phyloP scores from a whole-genome alignment of 2,888 invertebrate genomes.

The Ypsolopha scabrella region DNA sequence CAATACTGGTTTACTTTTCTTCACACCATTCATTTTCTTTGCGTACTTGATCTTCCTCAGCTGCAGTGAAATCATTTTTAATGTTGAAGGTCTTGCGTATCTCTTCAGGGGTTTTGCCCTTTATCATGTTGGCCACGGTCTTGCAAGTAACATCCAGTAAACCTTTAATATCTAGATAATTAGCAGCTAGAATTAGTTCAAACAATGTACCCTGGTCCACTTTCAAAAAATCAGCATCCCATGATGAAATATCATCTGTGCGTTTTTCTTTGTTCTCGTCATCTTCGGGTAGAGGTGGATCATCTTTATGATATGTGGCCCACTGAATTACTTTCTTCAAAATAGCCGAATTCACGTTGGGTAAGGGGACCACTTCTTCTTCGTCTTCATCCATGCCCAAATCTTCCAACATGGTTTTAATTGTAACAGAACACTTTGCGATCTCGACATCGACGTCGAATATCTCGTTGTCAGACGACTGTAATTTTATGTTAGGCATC shows the following conservation, averaged over 20 bases:
- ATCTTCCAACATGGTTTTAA: constrained; percentile 98
- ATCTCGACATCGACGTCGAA: constrained; percentile 98
- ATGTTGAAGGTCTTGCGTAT: constrained; percentile 97
- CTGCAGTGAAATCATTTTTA: constrained; percentile 95
- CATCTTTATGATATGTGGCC: constrained; percentile 95
- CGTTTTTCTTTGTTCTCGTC: constrained; percentile 98
- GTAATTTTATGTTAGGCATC: constrained; percentile 96
- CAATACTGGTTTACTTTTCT: constrained; percentile 72
- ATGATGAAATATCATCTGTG: constrained; percentile 98
- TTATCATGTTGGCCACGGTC: constrained; percentile 98
- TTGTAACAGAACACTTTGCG: constrained; percentile 97
- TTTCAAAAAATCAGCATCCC: constrained; percentile 99
- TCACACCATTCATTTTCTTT: constrained; percentile 97
- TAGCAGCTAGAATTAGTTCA: constrained; percentile 96
- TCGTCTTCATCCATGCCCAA: constrained; percentile 92
- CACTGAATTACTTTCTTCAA: constrained; percentile 94
- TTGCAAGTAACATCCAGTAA: constrained; percentile 98
- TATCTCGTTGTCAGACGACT: constrained; percentile 95
- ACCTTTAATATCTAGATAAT: constrained; percentile 96
- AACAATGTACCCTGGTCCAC: constrained; percentile 98
- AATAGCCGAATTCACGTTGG: constrained; percentile 97
- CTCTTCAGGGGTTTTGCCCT: constrained; percentile 97
- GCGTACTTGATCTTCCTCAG: constrained; percentile 98
- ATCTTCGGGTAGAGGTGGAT: constrained; percentile 95
- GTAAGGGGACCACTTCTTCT: constrained; percentile 95